Conservation (phyloP, 2,113 vertebrate genomes). For the Salvelinus alpinus region DNA sequence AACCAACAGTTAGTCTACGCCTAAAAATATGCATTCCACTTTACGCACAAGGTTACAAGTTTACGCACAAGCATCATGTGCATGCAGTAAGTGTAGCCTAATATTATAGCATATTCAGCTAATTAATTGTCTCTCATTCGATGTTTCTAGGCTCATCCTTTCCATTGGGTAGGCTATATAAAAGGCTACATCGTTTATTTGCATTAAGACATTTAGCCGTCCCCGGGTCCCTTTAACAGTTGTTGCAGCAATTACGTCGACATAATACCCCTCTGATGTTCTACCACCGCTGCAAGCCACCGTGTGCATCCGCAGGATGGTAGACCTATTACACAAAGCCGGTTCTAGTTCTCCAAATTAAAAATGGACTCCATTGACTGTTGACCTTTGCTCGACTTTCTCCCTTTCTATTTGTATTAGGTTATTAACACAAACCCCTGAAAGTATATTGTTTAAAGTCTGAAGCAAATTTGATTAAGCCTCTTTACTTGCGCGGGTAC, state of each 20-base stretch:
- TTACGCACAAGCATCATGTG: not conserved
- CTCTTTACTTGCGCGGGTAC: slow-evolving; percentile 69
- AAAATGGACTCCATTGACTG: slow-evolving; percentile 63
- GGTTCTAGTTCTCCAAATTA: slow-evolving; percentile 60
- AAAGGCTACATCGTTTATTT: slow-evolving; percentile 7
- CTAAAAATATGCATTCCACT: not conserved
- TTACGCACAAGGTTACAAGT: not conserved
- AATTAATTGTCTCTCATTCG: too few relatives aligned
- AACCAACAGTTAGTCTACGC: too few relatives aligned
- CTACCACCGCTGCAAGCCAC: slow-evolving; percentile 36
- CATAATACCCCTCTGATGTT: slow-evolving; percentile 45
- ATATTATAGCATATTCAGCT: not conserved
- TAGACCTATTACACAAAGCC: slow-evolving; percentile 57
- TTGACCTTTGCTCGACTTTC: slow-evolving; percentile 73
- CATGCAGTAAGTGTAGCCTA: not conserved
- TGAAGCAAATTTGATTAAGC: slow-evolving; percentile 77
- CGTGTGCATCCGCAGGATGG: slow-evolving; percentile 58
- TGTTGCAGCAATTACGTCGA: slow-evolving; percentile 34
- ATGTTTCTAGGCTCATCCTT: too few relatives aligned
- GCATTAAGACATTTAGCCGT: not conserved
- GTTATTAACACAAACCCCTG: slow-evolving; percentile 76
- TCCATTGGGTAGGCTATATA: too few relatives aligned
- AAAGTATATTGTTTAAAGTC: slow-evolving; percentile 77
- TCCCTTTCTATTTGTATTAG: slow-evolving; percentile 72
- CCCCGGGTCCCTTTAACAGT: slow-evolving; percentile 22